Percentiles rank a stretch among this genome's conserved stretches.
Evolutionary conservation across 23 tunicate genomes (phyloP).

Genomic region (Diplosoma virens): DNA sequence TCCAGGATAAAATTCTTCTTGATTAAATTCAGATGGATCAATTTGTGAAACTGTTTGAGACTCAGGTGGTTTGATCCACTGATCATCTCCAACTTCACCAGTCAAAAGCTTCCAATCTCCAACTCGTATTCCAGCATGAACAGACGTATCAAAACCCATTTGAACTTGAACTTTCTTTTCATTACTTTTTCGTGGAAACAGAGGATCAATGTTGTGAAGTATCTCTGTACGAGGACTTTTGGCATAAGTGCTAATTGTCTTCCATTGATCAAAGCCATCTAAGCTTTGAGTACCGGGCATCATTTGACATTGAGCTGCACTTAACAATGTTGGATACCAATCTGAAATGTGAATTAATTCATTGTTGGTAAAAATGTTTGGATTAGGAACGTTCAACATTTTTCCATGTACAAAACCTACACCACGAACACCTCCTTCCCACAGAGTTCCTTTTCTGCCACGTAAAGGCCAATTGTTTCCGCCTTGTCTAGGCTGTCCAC

Average conservation of each 20-base stretch:
- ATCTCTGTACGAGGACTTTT: conserved; percentile 57
- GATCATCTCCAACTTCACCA: conserved; percentile 53
- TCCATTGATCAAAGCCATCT: conserved; percentile 84
- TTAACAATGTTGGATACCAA: conserved; percentile 74
- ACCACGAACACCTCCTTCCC: conserved; percentile 76
- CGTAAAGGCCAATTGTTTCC: conserved; percentile 66
- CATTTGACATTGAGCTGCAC: conserved; percentile 38
- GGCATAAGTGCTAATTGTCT: conserved; percentile 22
- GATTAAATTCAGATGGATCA: background rate
- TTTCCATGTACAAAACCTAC: conserved; percentile 70
- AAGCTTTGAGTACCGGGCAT: conserved; percentile 49
- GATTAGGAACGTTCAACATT: conserved; percentile 51
- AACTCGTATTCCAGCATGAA: conserved; percentile 54
- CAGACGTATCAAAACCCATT: conserved; percentile 56
- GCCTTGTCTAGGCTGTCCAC: conserved; percentile 51
- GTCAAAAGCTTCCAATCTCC: conserved; percentile 80
- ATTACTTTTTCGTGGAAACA: background rate
- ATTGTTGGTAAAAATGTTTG: conserved; percentile 26
- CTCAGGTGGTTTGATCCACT: conserved; percentile 73
- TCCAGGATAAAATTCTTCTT: conserved; percentile 21
- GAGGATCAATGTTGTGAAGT: conserved; percentile 70
- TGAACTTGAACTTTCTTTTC: background rate
- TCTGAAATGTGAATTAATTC: conserved; percentile 68
- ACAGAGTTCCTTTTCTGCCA: conserved; percentile 49
- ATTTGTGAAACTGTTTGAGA: too few species aligned